Conservation (phyloP, 30 jellyfish, hydroid and myxozoan species). For the Euphysa ruthae region DNA sequence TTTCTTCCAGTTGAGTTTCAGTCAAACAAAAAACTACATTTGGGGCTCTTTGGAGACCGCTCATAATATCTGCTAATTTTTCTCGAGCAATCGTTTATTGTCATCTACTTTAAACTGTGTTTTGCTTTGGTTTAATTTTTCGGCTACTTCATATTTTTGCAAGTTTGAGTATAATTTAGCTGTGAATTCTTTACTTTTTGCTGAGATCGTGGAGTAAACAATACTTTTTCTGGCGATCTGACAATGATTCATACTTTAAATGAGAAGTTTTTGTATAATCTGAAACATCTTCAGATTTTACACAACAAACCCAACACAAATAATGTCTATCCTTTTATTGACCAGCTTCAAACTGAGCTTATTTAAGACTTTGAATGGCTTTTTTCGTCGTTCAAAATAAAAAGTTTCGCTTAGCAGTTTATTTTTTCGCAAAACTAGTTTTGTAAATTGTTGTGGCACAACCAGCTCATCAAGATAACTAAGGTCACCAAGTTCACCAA, state of each 20-base stretch:
- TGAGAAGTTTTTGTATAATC: background rate
- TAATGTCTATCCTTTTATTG: conserved; percentile 4
- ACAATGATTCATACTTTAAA: background rate
- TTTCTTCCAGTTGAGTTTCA: too few relatives aligned
- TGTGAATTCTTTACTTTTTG: background rate
- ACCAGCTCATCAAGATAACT: too few relatives aligned
- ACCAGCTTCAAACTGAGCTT: conserved; percentile 13
- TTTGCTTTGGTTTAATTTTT: background rate
- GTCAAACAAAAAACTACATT: background rate
- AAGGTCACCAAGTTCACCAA: too few relatives aligned
- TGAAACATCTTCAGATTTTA: background rate
- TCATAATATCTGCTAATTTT: background rate
- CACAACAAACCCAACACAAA: background rate
- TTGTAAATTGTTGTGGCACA: too few relatives aligned
- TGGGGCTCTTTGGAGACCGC: background rate
- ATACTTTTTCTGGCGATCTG: background rate
- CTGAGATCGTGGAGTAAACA: background rate
- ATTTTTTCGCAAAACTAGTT: too few relatives aligned
- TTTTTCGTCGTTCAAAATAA: too few relatives aligned
- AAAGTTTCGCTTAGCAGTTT: too few relatives aligned
- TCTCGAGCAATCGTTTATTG: background rate
- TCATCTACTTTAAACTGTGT: background rate
- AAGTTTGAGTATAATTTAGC: background rate
- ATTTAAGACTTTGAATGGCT: too few relatives aligned
- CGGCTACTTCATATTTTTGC: background rate